Conservation (phyloP, 2,888 invertebrate genomes). For the Drosophila austrosaltans region DNA sequence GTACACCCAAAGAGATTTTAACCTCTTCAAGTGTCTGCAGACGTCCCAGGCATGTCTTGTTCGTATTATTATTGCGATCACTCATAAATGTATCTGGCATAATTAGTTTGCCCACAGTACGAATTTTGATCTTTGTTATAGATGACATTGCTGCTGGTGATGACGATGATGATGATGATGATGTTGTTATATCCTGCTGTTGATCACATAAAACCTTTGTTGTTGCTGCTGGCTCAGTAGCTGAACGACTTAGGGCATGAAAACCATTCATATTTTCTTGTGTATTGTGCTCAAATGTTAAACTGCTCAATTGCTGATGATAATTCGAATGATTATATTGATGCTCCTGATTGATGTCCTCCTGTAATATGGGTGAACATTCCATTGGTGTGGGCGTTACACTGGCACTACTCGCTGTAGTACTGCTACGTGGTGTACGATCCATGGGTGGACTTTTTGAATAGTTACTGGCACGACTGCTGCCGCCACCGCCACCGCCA, state of each 20-base stretch:
- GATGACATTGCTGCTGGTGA: conserved; percentile 9
- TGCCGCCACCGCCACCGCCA: conserved; percentile 17
- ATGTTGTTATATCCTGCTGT: conserved; percentile 25
- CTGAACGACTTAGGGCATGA: conserved; percentile 34
- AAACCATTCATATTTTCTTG: conserved; percentile 20
- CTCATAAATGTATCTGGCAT: conserved; percentile 79
- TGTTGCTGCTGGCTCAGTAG: conserved; percentile 31
- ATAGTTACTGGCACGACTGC: conserved; percentile 62
- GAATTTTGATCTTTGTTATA: conserved; percentile 68
- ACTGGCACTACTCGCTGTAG: conserved; percentile 65
- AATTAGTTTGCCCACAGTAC: conserved; percentile 80
- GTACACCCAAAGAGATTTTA: conserved; percentile 52
- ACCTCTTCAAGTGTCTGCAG: conserved; percentile 56
- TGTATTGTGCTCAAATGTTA: conserved; percentile 14
- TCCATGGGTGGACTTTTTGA: conserved; percentile 68
- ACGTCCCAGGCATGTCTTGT: conserved; percentile 42
- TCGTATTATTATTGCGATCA: conserved; percentile 64
- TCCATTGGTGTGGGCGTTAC: conserved; percentile 77
- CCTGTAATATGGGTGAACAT: conserved; percentile 44
- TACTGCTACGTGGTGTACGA: conserved; percentile 76
- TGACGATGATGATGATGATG: neutral
- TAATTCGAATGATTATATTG: neutral
- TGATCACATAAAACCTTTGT: conserved; percentile 3
- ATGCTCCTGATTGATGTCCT: conserved; percentile 7
- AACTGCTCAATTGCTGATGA: neutral